Percentiles rank a stretch among this genome's conserved stretches.
Evolutionary conservation across 1,140 invertebrate species (phyloP).

Genomic region (Wasmannia auropunctata): DNA sequence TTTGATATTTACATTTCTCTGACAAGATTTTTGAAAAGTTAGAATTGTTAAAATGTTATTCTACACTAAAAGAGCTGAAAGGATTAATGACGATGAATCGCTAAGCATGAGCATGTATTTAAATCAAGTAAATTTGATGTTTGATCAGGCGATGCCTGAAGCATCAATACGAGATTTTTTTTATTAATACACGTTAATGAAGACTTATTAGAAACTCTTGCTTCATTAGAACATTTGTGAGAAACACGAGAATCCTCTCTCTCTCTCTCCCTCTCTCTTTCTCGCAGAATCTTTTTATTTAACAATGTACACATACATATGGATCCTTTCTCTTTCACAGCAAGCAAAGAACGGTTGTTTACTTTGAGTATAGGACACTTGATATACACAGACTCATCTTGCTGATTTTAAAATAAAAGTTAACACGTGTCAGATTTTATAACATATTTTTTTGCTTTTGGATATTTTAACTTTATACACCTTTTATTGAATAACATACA

Average conservation of each 20-base stretch:
- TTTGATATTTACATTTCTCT: neutral
- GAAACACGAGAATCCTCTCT: neutral
- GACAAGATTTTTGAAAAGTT: neutral
- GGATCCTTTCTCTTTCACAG: neutral
- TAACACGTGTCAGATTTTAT: neutral
- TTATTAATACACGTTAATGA: slow-evolving; percentile 28
- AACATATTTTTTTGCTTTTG: neutral
- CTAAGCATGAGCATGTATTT: slow-evolving; percentile 8
- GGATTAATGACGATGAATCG: neutral
- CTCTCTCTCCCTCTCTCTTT: neutral
- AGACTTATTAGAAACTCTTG: neutral
- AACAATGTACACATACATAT: neutral
- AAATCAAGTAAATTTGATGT: neutral
- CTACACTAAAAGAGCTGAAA: neutral
- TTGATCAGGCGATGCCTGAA: neutral
- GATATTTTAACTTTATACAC: neutral
- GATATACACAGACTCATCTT: neutral
- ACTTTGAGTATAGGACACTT: neutral
- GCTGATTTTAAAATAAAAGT: neutral
- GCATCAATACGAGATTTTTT: neutral
- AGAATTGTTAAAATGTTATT: neutral
- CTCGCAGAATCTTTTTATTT: neutral
- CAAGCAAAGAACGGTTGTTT: neutral
- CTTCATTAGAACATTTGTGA: slow-evolving; percentile 26
- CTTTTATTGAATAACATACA: neutral